Evolutionary conservation across 2,888 invertebrate species (phyloP).

Genomic region (Tryphoninae sp.): DNA sequence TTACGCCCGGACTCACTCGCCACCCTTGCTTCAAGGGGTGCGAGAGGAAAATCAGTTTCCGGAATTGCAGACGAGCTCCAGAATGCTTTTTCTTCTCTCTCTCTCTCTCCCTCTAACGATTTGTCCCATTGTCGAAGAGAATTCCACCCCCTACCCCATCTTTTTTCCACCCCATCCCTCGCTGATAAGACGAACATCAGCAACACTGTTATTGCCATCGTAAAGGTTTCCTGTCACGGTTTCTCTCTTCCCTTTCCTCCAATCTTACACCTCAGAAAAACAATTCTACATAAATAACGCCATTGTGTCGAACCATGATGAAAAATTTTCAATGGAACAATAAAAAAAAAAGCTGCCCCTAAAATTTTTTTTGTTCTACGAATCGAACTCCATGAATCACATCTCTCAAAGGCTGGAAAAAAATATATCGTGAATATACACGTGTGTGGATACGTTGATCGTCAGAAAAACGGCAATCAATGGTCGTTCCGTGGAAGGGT

Average conservation of each 20-base stretch:
- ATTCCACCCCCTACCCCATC: not conserved
- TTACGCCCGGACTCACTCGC: constrained; percentile 21
- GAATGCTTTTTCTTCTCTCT: not conserved
- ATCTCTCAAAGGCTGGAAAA: constrained; percentile 17
- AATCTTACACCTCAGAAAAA: constrained; percentile 16
- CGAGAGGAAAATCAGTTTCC: constrained; percentile 54
- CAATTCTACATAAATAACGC: not conserved
- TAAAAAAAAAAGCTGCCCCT: no score
- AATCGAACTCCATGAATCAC: constrained; percentile 18
- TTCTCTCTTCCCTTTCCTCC: constrained; percentile 7
- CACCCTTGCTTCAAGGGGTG: not conserved
- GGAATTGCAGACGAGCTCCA: constrained; percentile 42
- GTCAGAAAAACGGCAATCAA: constrained; percentile 13
- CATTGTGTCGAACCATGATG: no score
- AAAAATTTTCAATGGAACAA: no score
- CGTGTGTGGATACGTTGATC: not conserved
- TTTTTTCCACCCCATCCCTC: constrained; percentile 1
- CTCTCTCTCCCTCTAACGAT: constrained; percentile 32
- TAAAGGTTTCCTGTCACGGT: constrained; percentile 31
- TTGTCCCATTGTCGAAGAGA: constrained; percentile 49
- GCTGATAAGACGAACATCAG: constrained; percentile 57
- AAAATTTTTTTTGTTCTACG: no score
- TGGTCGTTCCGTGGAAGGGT: not conserved
- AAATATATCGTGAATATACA: constrained; percentile 3
- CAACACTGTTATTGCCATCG: constrained; percentile 44